phyloP scores from a whole-genome alignment of 2,888 invertebrate species.

The Nephrocerus scutellatus region DNA sequence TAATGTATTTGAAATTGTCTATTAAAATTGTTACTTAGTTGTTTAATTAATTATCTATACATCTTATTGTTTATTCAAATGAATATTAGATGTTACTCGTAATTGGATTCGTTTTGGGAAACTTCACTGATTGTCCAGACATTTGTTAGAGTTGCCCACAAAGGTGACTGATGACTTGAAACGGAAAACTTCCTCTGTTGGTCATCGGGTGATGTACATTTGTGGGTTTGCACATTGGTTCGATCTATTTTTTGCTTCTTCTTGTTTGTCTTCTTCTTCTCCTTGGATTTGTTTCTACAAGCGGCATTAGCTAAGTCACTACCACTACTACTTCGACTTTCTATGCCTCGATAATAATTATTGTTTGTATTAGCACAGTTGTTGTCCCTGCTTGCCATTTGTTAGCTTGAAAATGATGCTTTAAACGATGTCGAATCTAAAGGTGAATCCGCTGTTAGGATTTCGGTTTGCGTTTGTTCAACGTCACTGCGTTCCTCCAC shows the following conservation, averaged over 20 bases:
- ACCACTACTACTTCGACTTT: constrained; percentile 7
- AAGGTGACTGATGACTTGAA: constrained; percentile 62
- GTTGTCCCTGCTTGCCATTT: constrained; percentile 28
- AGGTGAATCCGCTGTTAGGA: constrained; percentile 45
- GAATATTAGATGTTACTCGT: too few relatives aligned
- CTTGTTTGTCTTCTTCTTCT: constrained; percentile 12
- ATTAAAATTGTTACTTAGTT: too few relatives aligned
- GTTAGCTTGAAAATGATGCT: constrained; percentile 42
- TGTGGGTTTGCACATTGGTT: constrained; percentile 32
- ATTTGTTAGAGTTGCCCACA: constrained; percentile 74
- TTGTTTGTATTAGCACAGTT: constrained; percentile 2
- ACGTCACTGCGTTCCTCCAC: constrained; percentile 76
- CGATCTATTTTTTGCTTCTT: constrained; percentile 13
- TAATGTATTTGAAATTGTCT: too few relatives aligned
- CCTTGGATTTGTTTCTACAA: constrained; percentile 10
- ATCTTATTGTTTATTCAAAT: too few relatives aligned
- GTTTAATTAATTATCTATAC: too few relatives aligned
- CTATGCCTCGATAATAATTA: not conserved
- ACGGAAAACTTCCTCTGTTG: constrained; percentile 29
- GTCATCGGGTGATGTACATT: not conserved
- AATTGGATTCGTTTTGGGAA: constrained; percentile 30
- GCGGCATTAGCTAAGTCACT: constrained; percentile 6
- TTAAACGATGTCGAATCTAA: constrained; percentile 40
- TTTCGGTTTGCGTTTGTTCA: constrained; percentile 58
- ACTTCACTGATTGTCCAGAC: constrained; percentile 54